A percentile compares a stretch with the other conserved stretches of the same genome.
phyloP scores from a whole-genome alignment of 64 coral and sea anemone genomes.

The Actinia equina region DNA sequence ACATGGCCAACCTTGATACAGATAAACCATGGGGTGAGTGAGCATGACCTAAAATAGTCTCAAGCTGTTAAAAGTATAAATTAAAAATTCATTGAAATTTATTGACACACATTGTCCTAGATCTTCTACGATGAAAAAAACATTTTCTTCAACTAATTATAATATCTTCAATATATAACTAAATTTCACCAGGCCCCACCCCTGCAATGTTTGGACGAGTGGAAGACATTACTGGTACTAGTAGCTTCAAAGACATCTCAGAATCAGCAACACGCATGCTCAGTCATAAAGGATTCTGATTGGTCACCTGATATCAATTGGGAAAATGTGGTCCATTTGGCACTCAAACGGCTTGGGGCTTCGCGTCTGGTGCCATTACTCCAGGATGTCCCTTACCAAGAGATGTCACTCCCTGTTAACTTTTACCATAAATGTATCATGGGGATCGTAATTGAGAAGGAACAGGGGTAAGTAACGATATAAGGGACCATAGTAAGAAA shows the following conservation, averaged over 20 bases:
- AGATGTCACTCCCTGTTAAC: conserved; percentile 20
- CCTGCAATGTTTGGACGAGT: conserved; percentile 46
- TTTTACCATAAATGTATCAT: conserved; percentile 77
- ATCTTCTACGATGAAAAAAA: too few species aligned
- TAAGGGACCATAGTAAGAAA: neutral
- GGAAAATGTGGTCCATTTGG: conserved; percentile 49
- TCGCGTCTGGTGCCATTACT: conserved; percentile 72
- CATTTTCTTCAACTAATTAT: too few species aligned
- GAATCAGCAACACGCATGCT: conserved; percentile 4
- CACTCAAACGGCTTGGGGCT: conserved; percentile 64
- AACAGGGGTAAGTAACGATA: conserved; percentile 47
- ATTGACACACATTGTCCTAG: too few species aligned
- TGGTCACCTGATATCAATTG: conserved; percentile 49
- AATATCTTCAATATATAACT: neutral
- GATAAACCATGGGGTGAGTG: conserved; percentile 61
- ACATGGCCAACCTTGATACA: conserved; percentile 29
- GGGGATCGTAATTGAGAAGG: conserved; percentile 72
- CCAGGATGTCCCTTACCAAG: conserved; percentile 40
- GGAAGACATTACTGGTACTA: conserved; percentile 39
- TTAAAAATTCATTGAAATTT: too few species aligned
- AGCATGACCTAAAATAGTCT: neutral
- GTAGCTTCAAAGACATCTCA: conserved; percentile 7
- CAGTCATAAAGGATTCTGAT: conserved; percentile 16
- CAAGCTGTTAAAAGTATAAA: too few species aligned
- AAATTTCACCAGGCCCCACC: neutral